Conservation (phyloP, 2,797 vertebrate species). For the Gephyroberyx darwinii region DNA sequence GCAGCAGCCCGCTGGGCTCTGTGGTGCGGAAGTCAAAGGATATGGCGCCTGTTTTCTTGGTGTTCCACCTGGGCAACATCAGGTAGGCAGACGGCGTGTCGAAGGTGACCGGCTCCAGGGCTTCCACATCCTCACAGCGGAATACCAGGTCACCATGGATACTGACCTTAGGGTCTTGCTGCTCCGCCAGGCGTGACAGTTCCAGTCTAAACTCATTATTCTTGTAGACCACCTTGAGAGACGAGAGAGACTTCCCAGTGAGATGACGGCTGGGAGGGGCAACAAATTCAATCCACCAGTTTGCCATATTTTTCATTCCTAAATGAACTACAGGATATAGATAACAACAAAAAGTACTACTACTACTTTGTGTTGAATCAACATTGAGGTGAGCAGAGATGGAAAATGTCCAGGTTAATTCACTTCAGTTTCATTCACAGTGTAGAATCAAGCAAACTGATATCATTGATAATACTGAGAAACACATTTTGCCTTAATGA, state of each 20-base stretch:
- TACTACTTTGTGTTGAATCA: constrained; percentile 29
- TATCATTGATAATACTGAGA: constrained; percentile 41
- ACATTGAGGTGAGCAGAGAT: constrained; percentile 13
- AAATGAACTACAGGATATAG: constrained; percentile 38
- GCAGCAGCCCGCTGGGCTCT: constrained; percentile 89
- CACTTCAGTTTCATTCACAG: constrained; percentile 24
- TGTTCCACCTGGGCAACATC: constrained; percentile 88
- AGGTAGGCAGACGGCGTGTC: constrained; percentile 86
- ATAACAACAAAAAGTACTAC: background rate
- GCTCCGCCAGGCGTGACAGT: constrained; percentile 91
- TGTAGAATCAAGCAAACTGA: constrained; percentile 35
- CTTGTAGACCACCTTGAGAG: constrained; percentile 92
- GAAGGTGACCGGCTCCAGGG: constrained; percentile 92
- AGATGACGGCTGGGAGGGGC: constrained; percentile 50
- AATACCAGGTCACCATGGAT: constrained; percentile 92
- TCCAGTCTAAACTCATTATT: constrained; percentile 97
- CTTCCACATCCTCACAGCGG: constrained; percentile 90
- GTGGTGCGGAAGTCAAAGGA: constrained; percentile 95
- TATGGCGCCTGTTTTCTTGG: constrained; percentile 91
- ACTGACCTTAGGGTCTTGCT: constrained; percentile 89
- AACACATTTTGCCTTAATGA: constrained; percentile 14
- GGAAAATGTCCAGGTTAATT: constrained; percentile 37
- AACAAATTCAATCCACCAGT: constrained; percentile 40
- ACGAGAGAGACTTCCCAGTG: constrained; percentile 56
- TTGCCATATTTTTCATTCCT: constrained; percentile 62